Conservation (phyloP, 2,797 vertebrate species). For the Capromys pilorides region DNA sequence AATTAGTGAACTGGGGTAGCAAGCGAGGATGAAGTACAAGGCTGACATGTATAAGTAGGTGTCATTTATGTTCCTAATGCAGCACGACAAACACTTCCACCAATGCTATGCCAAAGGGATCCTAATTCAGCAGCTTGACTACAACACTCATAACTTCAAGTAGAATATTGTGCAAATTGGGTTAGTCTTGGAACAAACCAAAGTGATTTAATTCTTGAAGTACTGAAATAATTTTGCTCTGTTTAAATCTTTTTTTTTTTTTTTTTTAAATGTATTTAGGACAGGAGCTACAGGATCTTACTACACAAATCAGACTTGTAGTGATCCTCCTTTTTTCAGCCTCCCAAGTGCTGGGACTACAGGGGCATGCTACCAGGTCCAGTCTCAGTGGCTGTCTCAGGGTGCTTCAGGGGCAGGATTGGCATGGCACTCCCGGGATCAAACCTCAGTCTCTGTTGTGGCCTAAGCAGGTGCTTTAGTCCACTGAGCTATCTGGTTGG, state of each 20-base stretch:
- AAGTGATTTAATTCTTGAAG: slow-evolving; percentile 59
- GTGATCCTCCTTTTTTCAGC: too few species aligned
- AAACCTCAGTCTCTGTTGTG: too few species aligned
- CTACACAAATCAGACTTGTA: too few species aligned
- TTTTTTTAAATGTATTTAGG: slow-evolving; percentile 27
- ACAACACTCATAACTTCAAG: not conserved
- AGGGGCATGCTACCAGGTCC: too few species aligned
- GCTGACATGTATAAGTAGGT: not conserved
- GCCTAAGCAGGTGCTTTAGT: too few species aligned
- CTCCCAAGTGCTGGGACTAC: too few species aligned
- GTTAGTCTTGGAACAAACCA: slow-evolving; percentile 41
- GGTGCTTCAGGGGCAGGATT: too few species aligned
- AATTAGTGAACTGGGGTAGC: not conserved
- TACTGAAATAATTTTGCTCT: slow-evolving; percentile 50
- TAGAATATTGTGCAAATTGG: not conserved
- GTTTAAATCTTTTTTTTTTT: slow-evolving; percentile 63
- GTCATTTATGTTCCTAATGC: slow-evolving; percentile 35
- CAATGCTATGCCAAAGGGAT: not conserved
- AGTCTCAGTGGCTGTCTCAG: too few species aligned
- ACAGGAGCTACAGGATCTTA: too few species aligned
- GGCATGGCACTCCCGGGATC: too few species aligned
- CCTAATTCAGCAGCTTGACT: slow-evolving; percentile 17
- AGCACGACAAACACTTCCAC: not conserved
- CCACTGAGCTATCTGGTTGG: too few species aligned
- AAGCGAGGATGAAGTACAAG: not conserved